These are phyloP conservation scores for Molossus alvarezi DNA, from an alignment of 2,797 vertebrate genomes.

Conservation along the genomic window DNA sequence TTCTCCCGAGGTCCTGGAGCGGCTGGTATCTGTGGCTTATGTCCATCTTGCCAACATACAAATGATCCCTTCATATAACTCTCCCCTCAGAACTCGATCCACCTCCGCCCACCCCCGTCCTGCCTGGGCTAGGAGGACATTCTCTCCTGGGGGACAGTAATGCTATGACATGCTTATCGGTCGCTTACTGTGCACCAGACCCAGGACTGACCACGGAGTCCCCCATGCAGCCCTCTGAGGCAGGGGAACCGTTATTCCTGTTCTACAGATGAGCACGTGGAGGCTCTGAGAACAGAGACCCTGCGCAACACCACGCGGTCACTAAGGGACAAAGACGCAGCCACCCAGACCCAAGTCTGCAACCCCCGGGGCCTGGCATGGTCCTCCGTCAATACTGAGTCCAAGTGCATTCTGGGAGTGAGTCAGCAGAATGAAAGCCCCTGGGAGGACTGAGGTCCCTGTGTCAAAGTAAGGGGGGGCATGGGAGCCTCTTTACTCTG, in stretches of 20 bases:
- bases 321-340: neutral
- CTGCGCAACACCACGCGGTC: neutral
- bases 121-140: neutral
- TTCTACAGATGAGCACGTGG: neutral
- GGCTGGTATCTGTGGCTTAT: neutral
- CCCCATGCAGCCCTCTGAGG: neutral
- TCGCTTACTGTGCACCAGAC: neutral
- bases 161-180: neutral
- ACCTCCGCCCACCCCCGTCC: neutral
- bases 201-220: fast-evolving
- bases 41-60: neutral
- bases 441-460: neutral
- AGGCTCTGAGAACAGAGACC: neutral
- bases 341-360: neutral
- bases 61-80: neutral
- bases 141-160: neutral
- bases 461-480: neutral
- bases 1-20: neutral
- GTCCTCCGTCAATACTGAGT: fast-evolving
- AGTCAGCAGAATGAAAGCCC: neutral
- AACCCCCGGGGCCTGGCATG: neutral
- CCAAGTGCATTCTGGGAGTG: neutral
- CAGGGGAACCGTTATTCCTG: neutral
- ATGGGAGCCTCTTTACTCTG: neutral
- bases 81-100: neutral